Conservation (phyloP, 2,888 invertebrate species). For the Acanthopleura granulata region DNA sequence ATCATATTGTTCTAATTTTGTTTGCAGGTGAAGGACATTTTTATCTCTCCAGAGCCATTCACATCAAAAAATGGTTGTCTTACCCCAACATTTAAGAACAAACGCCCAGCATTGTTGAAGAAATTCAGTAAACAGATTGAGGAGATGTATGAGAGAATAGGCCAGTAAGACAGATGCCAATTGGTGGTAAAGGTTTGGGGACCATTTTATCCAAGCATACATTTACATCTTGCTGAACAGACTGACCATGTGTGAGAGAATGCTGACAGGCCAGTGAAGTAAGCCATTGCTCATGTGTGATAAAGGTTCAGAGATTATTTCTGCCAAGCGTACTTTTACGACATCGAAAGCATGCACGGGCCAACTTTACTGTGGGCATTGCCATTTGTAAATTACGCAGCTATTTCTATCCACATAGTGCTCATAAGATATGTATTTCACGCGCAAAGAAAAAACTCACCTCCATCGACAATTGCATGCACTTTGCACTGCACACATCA, state of each 20-base stretch:
- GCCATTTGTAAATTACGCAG: no score
- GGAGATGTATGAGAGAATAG: neutral
- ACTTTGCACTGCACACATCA: no score
- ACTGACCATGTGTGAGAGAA: neutral
- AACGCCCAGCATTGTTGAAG: conserved; percentile 6
- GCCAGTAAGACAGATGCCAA: neutral
- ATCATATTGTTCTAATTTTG: neutral
- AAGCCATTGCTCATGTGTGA: neutral
- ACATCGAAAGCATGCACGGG: no score
- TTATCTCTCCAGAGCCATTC: conserved; percentile 3
- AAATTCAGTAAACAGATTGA: neutral
- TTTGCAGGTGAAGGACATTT: conserved; percentile 2
- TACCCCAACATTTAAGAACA: conserved; percentile 14
- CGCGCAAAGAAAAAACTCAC: no score
- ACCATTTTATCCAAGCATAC: no score
- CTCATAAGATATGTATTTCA: no score
- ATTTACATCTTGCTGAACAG: neutral
- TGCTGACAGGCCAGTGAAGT: neutral
- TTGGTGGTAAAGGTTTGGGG: no score
- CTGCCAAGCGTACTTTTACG: no score
- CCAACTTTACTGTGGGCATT: no score
- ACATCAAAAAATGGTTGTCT: neutral
- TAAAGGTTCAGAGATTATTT: no score
- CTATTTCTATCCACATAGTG: no score
- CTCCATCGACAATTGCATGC: no score